Conservation (phyloP, 2,888 invertebrate species). For the Tinea semifulvella region DNA sequence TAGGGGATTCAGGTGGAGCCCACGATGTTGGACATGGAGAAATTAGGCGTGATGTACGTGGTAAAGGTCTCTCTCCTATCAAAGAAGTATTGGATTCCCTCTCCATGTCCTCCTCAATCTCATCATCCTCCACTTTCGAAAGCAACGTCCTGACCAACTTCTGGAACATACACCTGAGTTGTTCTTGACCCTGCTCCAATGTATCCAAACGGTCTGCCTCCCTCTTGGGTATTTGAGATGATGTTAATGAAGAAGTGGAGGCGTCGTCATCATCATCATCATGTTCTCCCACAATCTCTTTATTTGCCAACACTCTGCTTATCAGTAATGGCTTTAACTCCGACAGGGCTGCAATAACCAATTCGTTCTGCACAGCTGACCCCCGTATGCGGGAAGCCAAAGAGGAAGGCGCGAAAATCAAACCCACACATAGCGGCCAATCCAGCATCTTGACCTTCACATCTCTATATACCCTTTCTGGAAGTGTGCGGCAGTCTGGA, state of each 20-base stretch:
- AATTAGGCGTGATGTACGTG: not conserved
- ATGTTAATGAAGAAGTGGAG: not conserved
- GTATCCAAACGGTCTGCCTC: not conserved
- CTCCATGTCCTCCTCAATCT: not conserved
- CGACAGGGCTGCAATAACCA: slow-evolving; percentile 18
- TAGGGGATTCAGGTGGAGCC: not conserved
- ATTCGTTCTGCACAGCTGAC: slow-evolving; percentile 20
- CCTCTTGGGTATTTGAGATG: not conserved
- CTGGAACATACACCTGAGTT: not conserved
- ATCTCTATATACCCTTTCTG: slow-evolving; percentile 21
- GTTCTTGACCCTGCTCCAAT: not conserved
- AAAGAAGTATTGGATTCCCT: not conserved
- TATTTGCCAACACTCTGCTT: slow-evolving; percentile 18
- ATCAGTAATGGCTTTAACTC: slow-evolving; percentile 20
- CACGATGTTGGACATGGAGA: not conserved
- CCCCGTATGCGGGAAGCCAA: slow-evolving; percentile 21
- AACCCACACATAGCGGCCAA: slow-evolving; percentile 24
- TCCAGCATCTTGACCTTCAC: slow-evolving; percentile 22
- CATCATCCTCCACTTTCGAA: too few species aligned
- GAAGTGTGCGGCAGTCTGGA: slow-evolving; percentile 26
- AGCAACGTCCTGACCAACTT: too few species aligned
- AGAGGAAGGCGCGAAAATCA: slow-evolving; percentile 20
- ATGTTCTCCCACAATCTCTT: not conserved
- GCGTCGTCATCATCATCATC: too few species aligned
- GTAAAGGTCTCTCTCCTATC: not conserved